Conservation (phyloP, 2,113 vertebrate genomes). For the Nesogale talazaci region DNA sequence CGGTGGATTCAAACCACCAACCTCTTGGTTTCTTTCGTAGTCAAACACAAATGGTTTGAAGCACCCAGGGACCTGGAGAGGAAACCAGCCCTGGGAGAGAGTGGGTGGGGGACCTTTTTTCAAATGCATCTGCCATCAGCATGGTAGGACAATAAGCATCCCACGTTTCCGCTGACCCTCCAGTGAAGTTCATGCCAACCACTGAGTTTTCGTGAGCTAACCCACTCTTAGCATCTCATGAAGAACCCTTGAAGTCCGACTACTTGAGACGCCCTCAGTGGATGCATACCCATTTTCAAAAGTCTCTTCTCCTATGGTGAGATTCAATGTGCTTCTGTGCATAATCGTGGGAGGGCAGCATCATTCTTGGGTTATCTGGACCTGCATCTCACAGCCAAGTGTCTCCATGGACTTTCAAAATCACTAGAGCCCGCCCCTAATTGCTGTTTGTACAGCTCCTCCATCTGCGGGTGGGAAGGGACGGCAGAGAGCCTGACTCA, state of each 20-base stretch:
- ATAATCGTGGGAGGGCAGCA: neutral
- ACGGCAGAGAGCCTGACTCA: slow-evolving; percentile 60
- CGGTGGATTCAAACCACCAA: neutral
- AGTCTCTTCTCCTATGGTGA: neutral
- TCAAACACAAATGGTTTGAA: neutral
- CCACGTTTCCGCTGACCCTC: neutral
- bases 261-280: neutral
- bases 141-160: neutral
- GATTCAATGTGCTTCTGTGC: neutral
- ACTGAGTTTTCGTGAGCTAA: neutral
- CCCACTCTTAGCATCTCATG: neutral
- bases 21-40: neutral
- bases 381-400: neutral
- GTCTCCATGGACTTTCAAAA: neutral
- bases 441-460: neutral
- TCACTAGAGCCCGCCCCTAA: neutral
- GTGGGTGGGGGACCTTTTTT: neutral
- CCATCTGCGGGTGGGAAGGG: neutral
- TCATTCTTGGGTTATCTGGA: neutral
- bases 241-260: neutral
- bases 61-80: neutral
- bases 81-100: no score
- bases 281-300: neutral
- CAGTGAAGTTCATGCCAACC: neutral
- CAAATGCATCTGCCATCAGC: neutral